A percentile compares a stretch with the other conserved stretches of the same genome.
Conservation (phyloP, 2,888 invertebrate species). For the Aspidiotus destructor region DNA sequence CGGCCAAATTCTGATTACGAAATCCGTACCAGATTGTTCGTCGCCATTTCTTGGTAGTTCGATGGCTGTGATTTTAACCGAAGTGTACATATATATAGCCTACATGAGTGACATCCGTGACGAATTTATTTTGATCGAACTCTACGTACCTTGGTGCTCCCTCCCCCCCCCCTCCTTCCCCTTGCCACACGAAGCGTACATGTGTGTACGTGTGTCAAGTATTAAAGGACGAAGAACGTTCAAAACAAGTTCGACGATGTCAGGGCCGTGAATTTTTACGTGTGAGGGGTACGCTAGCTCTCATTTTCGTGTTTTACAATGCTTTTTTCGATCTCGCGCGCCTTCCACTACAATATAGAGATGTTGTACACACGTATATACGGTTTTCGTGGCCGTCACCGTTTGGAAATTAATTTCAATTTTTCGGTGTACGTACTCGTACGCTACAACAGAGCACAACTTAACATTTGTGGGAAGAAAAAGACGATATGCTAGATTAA, state of each 20-base stretch:
- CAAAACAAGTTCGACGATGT: conserved; percentile 20
- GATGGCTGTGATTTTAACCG: conserved; percentile 9
- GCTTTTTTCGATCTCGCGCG: neutral
- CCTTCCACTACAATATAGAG: too few relatives aligned
- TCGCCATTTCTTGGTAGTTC: conserved; percentile 30
- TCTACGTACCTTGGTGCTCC: conserved; percentile 19
- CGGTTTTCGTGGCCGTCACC: neutral
- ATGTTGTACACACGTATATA: neutral
- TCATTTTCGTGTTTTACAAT: neutral
- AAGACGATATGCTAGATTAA: too few relatives aligned
- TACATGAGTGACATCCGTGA: conserved; percentile 30
- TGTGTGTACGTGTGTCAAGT: neutral
- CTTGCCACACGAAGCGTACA: neutral
- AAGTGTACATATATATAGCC: neutral
- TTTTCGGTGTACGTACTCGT: neutral
- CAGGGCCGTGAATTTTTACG: conserved; percentile 30
- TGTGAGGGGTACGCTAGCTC: neutral
- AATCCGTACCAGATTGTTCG: conserved; percentile 29
- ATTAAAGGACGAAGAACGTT: conserved; percentile 25
- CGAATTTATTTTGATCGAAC: conserved; percentile 32
- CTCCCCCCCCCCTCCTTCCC: conserved; percentile 17
- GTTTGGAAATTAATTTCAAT: neutral
- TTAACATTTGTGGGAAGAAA: too few relatives aligned
- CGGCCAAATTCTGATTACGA: conserved; percentile 33
- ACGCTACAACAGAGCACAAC: too few relatives aligned